Base-by-base conservation (phyloP, 2,888 invertebrate species). In the Hipparchia sbordonii region DNA sequence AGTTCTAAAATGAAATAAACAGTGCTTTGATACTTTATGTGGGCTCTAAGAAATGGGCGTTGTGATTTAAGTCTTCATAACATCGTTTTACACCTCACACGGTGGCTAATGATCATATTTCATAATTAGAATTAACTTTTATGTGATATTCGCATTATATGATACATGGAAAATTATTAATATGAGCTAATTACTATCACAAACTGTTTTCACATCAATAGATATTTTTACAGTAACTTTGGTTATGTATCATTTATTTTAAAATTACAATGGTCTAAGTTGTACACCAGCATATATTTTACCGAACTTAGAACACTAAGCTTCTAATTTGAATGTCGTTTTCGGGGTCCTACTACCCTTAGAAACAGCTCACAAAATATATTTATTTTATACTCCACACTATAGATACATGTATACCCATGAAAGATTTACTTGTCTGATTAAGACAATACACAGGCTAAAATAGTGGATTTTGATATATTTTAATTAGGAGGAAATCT, bases 1-100 rank as follows among this genome's bases (percentile, higher is more conserved):
- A 6, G 2, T 33, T n/a, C 23, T 46, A 59, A 60, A 68, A 54
- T 45, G 4, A 8, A 69, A 60, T n/a, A 69, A 69, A 61, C 52
- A 45, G 8, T 61, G 7, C 13, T 6, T 23, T 39, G 52, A 51
- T 65, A 48, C 48, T 61, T 52, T 66, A 12, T 60, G 68, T 68
- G 48, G 71, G 69, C 75, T 72, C 67, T 67, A 71, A 70, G 82
- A 87, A 88, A 90, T 89, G 91, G 91, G 91, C 92, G 92, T 91
- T 88, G 86, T 85, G 87, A 82, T 84, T 76, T 84, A 84, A 84
- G 85, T 87, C 88, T 84, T 85, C 77, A 76, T 81, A 81, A 81
- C 83, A 84, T 87, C 84, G 75, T 79, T 74, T 76, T 74, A 68
- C 69, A 68, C 67, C 72, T 76, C 62, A 67, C 71, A 73, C 59